Evolutionary conservation across 2,888 invertebrate species (phyloP), one percentile per base, ranked within the genome.

Genomic region (Drosophila neoperkinsi): DNA sequence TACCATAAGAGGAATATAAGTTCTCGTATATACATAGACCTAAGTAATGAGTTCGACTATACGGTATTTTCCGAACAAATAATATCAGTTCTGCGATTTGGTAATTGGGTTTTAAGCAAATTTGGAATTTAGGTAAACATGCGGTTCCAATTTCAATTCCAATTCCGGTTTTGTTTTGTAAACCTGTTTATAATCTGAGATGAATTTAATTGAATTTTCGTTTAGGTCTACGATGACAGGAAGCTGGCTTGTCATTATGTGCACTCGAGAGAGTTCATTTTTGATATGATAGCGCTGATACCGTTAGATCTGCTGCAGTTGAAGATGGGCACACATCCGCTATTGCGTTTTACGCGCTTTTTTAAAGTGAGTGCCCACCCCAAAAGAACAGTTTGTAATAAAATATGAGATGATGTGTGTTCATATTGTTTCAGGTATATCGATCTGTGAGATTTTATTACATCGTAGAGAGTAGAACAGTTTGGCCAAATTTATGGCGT

Each of bases 401-500:
- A 46, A 21, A 46, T 7, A 7, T n/a, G 10, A 28, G n/a, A 18
- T 11, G 18, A 43, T 11, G 1, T 18, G 4, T 28, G 4, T 62
- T 7, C 7, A 9, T 36, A 9, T 81, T 77, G 82, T 46, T 46
- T 46, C 93, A 96, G 96, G 97, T 97, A 75, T 98, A 99, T 94
- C 95, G 99, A 81, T 96, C 98, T 68, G 96, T 98, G 90, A 96
- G 96, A 94, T 97, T 98, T 94, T 98, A 99, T 94, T 98, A 98
- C 94, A 98, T 98, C 94, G 98, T 98, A 90, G 99, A 99, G 94
- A 98, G 98, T 59, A 94, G 98, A 87, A 98, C 98, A 7, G 97
- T 98, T 70, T 99, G 98, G 94, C 99, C 99, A 31, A 99, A 99
- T 94, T 95, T 99, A 93, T 98, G 98, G 97, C 95, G 99, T 21